These are phyloP conservation scores for Odontocerum albicorne DNA, from an alignment of 2,888 invertebrate genomes.

Conservation along the genomic window DNA sequence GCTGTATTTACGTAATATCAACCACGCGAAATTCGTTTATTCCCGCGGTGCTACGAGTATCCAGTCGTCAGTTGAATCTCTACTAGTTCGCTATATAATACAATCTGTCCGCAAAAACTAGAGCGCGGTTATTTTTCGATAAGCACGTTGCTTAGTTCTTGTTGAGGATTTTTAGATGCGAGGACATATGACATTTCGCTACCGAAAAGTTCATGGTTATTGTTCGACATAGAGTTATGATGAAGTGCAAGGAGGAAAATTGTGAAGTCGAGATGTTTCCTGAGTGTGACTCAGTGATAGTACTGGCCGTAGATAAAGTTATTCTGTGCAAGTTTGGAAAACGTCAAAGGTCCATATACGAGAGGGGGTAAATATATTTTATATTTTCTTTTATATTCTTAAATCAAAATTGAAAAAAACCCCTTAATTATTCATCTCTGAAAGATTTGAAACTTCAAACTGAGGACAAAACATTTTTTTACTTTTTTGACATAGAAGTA, in stretches of 20 bases:
- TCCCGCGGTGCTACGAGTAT: not conserved
- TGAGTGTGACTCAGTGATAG: conserved; percentile 57
- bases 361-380: conserved; percentile 53
- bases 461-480: too few species aligned
- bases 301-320: conserved; percentile 56
- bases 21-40: conserved; percentile 6
- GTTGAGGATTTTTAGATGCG: not conserved
- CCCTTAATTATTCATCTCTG: too few species aligned
- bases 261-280: conserved; percentile 59
- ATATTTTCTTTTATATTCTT: too few species aligned
- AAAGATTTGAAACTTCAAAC: too few species aligned
- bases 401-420: too few species aligned
- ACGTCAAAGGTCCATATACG: conserved; percentile 53
- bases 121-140: conserved; percentile 5
- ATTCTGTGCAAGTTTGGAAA: conserved; percentile 58
- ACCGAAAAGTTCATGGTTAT: too few species aligned
- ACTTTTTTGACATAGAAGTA: too few species aligned
- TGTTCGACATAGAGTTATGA: conserved; percentile 42
- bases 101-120: not conserved
- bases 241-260: conserved; percentile 61
- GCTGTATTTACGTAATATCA: conserved; percentile 1
- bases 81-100: conserved; percentile 1
- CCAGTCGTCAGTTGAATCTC: conserved; percentile 18
- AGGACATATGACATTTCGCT: too few species aligned
- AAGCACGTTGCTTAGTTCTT: not conserved